These are phyloP conservation scores for Synodontis membranacea DNA, from an alignment of 2,113 vertebrate species.

Conservation along the genomic window DNA sequence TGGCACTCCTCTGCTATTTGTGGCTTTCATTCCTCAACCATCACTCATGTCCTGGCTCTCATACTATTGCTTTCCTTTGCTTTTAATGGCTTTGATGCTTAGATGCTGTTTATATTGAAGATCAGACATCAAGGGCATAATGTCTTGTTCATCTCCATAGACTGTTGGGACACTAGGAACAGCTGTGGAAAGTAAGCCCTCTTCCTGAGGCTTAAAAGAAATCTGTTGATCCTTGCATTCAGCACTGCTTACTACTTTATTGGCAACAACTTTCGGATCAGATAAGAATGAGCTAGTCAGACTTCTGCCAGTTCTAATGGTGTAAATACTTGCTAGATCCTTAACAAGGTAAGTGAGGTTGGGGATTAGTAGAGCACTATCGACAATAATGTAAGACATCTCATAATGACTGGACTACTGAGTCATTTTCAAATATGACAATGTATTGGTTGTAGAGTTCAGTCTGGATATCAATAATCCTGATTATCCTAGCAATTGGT, in stretches of 20 bases:
- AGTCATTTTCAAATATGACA: not conserved
- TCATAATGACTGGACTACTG: not conserved
- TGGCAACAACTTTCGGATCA: not conserved
- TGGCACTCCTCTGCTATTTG: too few relatives aligned
- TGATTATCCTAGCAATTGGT: too few relatives aligned
- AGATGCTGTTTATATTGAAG: not conserved
- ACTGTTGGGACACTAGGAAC: not conserved
- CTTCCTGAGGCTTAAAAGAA: not conserved
- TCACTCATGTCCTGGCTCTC: not conserved
- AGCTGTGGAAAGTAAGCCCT: not conserved
- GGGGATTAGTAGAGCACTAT: not conserved
- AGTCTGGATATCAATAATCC: too few relatives aligned
- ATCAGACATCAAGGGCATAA: not conserved
- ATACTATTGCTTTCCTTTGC: not conserved
- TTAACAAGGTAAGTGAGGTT: not conserved
- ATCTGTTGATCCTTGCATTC: not conserved
- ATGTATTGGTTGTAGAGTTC: not conserved
- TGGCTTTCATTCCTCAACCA: not conserved
- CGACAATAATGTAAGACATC: not conserved
- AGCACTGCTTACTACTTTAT: not conserved
- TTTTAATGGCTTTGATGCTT: not conserved
- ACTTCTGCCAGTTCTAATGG: not conserved
- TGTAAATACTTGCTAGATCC: not conserved
- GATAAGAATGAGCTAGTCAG: not conserved
- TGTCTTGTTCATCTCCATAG: not conserved